phyloP scores from a whole-genome alignment of 2,113 vertebrate species.

The Agapornis roseicollis region DNA sequence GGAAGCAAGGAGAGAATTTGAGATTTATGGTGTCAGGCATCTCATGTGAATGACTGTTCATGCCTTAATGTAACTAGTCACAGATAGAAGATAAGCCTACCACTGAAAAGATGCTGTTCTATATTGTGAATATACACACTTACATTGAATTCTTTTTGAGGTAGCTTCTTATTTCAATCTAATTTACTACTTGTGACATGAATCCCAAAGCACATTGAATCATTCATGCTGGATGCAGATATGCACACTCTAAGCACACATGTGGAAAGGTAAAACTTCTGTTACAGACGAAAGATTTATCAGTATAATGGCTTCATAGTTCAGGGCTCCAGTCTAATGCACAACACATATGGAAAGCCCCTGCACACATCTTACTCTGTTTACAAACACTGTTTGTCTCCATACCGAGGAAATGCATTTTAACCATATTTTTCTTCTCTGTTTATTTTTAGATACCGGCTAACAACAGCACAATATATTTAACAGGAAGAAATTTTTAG shows the following conservation, averaged over 20 bases:
- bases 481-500: background rate
- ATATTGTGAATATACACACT: background rate
- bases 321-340: background rate
- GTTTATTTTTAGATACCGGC: background rate
- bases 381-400: background rate
- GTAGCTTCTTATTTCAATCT: background rate
- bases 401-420: background rate
- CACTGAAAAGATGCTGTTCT: conserved; percentile 10
- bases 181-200: background rate
- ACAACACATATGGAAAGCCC: background rate
- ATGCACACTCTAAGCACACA: background rate
- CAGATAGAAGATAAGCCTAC: conserved; percentile 41
- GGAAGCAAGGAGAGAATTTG: conserved; percentile 22
- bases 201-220: background rate
- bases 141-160: background rate
- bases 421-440: background rate
- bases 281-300: background rate
- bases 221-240: background rate
- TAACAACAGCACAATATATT: background rate
- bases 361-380: background rate
- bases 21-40: conserved; percentile 31
- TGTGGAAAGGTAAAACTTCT: conserved; percentile 30
- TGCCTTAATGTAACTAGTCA: background rate
- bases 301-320: background rate
- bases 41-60: conserved; percentile 3